These are phyloP conservation scores for Pyrrhia umbra DNA, from an alignment of 2,888 invertebrate genomes.

Conservation along the genomic window DNA sequence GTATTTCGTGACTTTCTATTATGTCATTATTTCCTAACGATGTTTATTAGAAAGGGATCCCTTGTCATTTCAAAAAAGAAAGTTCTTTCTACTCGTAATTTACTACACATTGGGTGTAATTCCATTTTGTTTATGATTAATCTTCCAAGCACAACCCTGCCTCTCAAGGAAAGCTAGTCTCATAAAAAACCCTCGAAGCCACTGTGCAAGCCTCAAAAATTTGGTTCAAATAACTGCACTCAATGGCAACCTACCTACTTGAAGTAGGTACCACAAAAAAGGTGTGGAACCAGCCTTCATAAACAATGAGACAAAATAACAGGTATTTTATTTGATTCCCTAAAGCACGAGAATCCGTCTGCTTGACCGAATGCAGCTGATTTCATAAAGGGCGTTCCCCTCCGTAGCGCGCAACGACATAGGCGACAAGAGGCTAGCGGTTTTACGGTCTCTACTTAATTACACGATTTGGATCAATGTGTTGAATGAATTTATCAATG, in stretches of 20 bases:
- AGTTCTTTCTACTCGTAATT: not conserved
- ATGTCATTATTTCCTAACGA: conserved; percentile 10
- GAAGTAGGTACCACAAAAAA: conserved; percentile 29
- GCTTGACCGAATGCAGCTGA: conserved; percentile 83
- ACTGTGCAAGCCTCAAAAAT: conserved; percentile 15
- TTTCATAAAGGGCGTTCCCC: conserved; percentile 88
- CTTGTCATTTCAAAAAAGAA: conserved; percentile 13
- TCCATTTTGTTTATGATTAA: not conserved
- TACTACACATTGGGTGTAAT: no score
- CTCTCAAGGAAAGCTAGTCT: not conserved
- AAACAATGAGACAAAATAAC: conserved; percentile 71
- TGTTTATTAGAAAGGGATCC: conserved; percentile 18
- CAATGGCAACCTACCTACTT: no score
- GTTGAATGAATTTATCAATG: not conserved
- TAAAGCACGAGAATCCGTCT: conserved; percentile 79
- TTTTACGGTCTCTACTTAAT: conserved; percentile 8
- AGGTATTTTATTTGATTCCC: conserved; percentile 76
- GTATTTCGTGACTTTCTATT: conserved; percentile 14
- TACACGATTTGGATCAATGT: not conserved
- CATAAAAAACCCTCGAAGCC: conserved; percentile 4
- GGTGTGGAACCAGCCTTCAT: conserved; percentile 57
- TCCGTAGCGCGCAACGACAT: conserved; percentile 69
- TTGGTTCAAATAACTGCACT: conserved; percentile 41
- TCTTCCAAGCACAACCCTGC: not conserved
- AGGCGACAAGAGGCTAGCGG: conserved; percentile 68